These are phyloP conservation scores for Norana najaformis DNA, from an alignment of 2,888 invertebrate species.

Conservation along the genomic window DNA sequence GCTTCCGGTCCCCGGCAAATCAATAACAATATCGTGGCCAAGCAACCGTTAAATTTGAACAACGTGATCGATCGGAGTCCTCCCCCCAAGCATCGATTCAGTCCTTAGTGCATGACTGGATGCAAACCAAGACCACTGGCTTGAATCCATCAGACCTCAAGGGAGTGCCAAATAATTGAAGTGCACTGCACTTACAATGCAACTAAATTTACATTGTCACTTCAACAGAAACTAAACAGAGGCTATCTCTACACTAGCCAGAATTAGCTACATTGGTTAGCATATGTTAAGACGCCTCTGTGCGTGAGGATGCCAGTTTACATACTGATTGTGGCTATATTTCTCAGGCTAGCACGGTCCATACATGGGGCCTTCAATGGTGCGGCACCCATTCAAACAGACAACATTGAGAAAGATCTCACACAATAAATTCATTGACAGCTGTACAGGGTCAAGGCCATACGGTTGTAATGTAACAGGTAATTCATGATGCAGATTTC, in stretches of 20 bases:
- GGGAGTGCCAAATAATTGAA: background rate
- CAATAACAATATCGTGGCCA: background rate
- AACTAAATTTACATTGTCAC: background rate
- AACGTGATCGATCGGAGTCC: background rate
- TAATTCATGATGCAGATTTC: background rate
- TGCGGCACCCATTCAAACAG: too few species aligned
- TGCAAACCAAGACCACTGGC: background rate
- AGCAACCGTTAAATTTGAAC: constrained; percentile 7
- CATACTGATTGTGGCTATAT: too few species aligned
- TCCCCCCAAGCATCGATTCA: background rate
- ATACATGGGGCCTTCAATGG: too few species aligned
- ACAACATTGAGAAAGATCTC: too few species aligned
- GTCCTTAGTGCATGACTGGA: background rate
- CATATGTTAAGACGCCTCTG: too few species aligned
- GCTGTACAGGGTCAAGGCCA: too few species aligned
- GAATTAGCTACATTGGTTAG: background rate
- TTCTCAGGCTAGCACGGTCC: too few species aligned
- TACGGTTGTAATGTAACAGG: too few species aligned
- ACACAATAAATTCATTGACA: too few species aligned
- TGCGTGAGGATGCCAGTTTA: too few species aligned
- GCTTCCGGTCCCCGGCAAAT: background rate
- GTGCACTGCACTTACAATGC: background rate
- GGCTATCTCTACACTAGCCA: background rate
- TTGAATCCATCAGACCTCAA: background rate
- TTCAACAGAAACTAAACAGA: background rate